These are phyloP conservation scores for Micromussa lordhowensis DNA, from an alignment of 92 coral and sea anemone genomes.

Conservation along the genomic window DNA sequence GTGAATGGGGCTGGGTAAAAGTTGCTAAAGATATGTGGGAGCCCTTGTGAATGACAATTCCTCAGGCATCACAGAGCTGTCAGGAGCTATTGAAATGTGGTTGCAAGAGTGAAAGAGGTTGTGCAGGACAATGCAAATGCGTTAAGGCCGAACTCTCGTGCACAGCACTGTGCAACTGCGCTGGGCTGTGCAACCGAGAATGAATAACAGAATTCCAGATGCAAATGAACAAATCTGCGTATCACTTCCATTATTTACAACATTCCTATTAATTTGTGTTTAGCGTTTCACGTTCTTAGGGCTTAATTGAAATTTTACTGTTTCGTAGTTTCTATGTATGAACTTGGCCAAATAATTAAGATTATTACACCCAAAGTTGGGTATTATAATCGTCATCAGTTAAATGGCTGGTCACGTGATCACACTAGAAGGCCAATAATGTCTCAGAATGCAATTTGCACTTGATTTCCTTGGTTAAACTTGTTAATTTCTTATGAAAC, in stretches of 20 bases:
- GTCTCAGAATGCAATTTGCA: too few species aligned
- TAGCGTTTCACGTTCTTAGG: too few species aligned
- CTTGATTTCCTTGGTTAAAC: too few species aligned
- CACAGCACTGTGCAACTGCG: conserved; percentile 58
- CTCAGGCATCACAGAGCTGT: conserved; percentile 62
- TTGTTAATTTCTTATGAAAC: too few species aligned
- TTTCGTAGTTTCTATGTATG: background rate
- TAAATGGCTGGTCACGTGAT: background rate
- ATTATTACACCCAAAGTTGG: background rate
- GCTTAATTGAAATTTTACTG: background rate
- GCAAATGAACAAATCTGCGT: background rate
- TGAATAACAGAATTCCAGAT: conserved; percentile 4
- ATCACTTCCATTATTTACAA: background rate
- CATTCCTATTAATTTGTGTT: background rate
- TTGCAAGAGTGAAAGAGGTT: conserved; percentile 52
- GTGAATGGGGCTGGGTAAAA: conserved; percentile 24
- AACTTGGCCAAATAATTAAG: background rate
- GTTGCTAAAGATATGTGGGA: background rate
- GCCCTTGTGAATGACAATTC: conserved; percentile 48
- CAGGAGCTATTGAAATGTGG: conserved; percentile 61
- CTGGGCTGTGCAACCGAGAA: conserved; percentile 6
- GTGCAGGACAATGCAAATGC: conserved; percentile 60
- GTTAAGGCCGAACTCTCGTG: conserved; percentile 48
- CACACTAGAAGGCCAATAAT: background rate
- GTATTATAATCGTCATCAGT: background rate